Evolutionary conservation across 2,797 vertebrate genomes (phyloP), one percentile per base, ranked within the genome.

Genomic region (Coendou prehensilis): DNA sequence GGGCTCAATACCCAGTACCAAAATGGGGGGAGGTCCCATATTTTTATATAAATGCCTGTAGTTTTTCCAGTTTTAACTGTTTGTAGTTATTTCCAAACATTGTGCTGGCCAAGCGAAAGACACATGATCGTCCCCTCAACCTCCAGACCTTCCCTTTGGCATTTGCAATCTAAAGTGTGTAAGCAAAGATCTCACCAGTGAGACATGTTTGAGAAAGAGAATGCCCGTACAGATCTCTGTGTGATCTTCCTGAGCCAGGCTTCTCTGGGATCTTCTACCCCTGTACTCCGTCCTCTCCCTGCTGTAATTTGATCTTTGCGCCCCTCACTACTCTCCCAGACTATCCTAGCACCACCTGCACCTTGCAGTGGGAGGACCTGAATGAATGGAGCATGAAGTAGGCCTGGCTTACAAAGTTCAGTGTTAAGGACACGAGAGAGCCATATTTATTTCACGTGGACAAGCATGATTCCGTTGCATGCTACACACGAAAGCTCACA

Each of bases 401-500:
- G 50, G 33, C 37, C 64, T 6, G 33, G 23, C 63, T 14, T 10
- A 18, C 41, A 96, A 80, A 96, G 93, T 85, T 92, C 96, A 94
- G 96, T 6, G 20, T 0, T 83, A 47, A 17, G 87, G 97, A 98
- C 97, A 88, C 0, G 20, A 98, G 96, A 96, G 96, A 97, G 97
- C 96, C n/a, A 2, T 96, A 93, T 98, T 98, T 98, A 98, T 98
- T 98, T 98, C 97, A 97, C 98, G 56, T 73, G 97, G 97, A 97
- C 87, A 97, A 96, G 94, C 83, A 93, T 95, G 93, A 82, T 93
- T 96, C 59, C 5, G 30, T 96, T n/a, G 97, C 98, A 98, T 98
- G 98, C 98, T 92, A 97, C 94, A 97, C 97, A 98, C 97, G 97
- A 97, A 98, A 91, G 97, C 96, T 76, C 57, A 85, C 61, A 92